Conservation (phyloP, 2,113 vertebrate genomes). For the Plestiodon gilberti region DNA sequence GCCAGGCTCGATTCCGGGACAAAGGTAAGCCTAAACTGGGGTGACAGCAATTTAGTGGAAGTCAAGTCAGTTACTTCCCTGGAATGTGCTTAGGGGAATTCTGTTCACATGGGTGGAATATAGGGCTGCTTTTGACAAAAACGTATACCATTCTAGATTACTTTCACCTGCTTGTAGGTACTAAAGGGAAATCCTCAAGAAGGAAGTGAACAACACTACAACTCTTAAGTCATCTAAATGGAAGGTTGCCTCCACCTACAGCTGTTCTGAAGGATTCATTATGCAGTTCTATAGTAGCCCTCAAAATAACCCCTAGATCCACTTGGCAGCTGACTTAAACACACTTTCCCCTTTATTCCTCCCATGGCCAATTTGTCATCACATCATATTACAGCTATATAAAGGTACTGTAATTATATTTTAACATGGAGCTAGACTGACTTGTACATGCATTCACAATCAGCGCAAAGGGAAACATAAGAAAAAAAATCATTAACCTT, state of each 20-base stretch:
- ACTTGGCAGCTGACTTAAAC: not conserved
- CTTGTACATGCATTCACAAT: not conserved
- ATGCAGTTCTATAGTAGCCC: not conserved
- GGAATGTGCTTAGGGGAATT: not conserved
- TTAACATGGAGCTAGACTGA: not conserved
- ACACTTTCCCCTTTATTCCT: not conserved
- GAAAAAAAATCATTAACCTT: not conserved
- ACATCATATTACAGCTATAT: not conserved
- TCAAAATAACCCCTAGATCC: not conserved
- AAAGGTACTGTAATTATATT: not conserved
- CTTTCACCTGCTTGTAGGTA: not conserved
- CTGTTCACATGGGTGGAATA: not conserved
- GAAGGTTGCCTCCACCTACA: not conserved
- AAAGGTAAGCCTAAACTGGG: too few relatives aligned
- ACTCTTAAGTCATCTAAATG: not conserved
- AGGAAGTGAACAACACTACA: not conserved
- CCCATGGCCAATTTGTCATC: not conserved
- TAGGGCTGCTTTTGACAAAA: not conserved
- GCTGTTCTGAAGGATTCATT: not conserved
- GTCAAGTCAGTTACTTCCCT: not conserved
- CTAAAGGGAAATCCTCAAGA: not conserved
- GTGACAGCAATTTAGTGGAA: not conserved
- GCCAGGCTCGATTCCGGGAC: too few relatives aligned
- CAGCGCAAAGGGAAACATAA: not conserved
- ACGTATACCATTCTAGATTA: not conserved